These are phyloP conservation scores for Charina bottae DNA, from an alignment of 2,113 vertebrate genomes.

Conservation along the genomic window DNA sequence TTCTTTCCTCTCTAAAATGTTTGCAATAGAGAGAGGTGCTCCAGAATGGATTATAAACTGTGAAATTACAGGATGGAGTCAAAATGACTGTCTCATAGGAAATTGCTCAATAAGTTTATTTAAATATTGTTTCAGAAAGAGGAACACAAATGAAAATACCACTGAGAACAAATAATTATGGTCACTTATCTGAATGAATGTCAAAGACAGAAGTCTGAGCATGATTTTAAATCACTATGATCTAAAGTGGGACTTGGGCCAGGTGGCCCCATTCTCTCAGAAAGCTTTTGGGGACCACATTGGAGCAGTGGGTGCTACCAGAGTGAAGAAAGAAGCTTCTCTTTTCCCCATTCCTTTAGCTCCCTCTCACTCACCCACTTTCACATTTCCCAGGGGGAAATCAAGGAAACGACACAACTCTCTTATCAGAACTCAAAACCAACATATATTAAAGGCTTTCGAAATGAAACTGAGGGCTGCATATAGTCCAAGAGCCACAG, in stretches of 20 bases:
- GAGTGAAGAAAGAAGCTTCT: not conserved
- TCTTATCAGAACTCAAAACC: not conserved
- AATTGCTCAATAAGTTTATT: not conserved
- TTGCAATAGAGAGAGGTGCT: not conserved
- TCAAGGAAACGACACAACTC: not conserved
- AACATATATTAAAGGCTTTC: not conserved
- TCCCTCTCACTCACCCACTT: not conserved
- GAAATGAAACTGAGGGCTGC: not conserved
- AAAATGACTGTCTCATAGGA: not conserved
- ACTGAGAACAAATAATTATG: constrained; percentile 2
- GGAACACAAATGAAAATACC: not conserved
- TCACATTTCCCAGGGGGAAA: not conserved
- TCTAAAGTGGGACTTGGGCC: not conserved
- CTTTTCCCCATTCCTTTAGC: not conserved
- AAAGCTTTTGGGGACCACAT: not conserved
- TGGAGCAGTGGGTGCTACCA: not conserved
- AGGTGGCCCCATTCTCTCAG: not conserved
- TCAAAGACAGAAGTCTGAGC: not conserved
- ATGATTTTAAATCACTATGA: not conserved
- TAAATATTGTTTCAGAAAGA: not conserved
- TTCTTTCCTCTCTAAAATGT: constrained; percentile 9
- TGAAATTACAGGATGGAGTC: not conserved
- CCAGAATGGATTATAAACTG: not conserved
- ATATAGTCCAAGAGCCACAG: not conserved
- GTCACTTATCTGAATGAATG: not conserved